These are phyloP conservation scores for Miltochrista miniata DNA, from an alignment of 2,888 invertebrate species.

Conservation along the genomic window DNA sequence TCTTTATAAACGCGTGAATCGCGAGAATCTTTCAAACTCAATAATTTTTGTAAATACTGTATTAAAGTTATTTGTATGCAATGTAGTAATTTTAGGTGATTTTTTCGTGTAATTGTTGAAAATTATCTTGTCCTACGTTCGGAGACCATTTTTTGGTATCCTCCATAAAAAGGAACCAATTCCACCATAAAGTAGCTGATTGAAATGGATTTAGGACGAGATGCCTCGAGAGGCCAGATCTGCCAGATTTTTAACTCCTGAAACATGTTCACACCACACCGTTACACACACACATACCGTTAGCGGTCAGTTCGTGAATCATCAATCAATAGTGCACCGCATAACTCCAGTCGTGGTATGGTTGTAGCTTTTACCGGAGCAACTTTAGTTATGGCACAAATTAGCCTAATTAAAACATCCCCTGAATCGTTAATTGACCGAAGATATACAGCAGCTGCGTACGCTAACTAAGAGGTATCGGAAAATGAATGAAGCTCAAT, in stretches of 20 bases:
- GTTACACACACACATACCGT: too few relatives aligned
- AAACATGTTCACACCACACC: background rate
- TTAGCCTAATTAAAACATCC: constrained; percentile 11
- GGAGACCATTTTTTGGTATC: background rate
- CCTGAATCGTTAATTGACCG: background rate
- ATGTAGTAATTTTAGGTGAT: background rate
- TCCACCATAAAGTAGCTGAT: constrained; percentile 5
- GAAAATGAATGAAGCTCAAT: background rate
- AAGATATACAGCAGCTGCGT: background rate
- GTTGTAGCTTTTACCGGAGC: constrained; percentile 29
- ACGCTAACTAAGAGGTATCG: background rate
- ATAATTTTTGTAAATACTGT: background rate
- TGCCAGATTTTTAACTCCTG: constrained; percentile 6
- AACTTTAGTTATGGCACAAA: constrained; percentile 35
- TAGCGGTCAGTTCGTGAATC: constrained; percentile 11
- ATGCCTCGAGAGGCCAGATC: constrained; percentile 6
- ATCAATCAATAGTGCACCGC: constrained; percentile 15
- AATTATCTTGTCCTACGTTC: background rate
- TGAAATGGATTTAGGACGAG: background rate
- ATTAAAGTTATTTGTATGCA: background rate
- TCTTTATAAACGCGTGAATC: background rate
- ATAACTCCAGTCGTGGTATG: constrained; percentile 33
- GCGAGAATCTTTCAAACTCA: background rate
- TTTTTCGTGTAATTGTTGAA: background rate
- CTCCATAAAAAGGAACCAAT: constrained; percentile 1